A percentile compares a stretch with the other conserved stretches of the same genome.
Evolutionary conservation across 2,888 invertebrate species (phyloP).

Genomic region (Cremastobaeus sp.): DNA sequence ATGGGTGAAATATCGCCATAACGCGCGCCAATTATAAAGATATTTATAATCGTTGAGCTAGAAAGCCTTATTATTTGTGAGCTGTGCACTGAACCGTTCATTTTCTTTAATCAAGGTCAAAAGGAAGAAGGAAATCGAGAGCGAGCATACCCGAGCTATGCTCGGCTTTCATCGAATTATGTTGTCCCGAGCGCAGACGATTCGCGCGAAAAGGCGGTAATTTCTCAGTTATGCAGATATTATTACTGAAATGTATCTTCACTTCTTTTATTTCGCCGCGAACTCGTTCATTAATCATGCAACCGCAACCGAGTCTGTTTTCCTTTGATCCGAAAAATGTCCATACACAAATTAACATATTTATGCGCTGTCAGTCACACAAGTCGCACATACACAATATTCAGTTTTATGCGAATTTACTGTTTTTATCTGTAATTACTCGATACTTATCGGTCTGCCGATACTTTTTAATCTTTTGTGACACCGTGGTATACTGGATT

Average conservation of each 20-base stretch:
- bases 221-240: slow-evolving; percentile 60
- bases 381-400: no score
- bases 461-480: no score
- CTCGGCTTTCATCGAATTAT: slow-evolving; percentile 66
- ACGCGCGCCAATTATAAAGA: slow-evolving; percentile 21
- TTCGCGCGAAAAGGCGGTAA: slow-evolving; percentile 56
- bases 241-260: slow-evolving; percentile 22
- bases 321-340: no score
- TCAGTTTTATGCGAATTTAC: no score
- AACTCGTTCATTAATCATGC: neutral
- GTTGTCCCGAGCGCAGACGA: slow-evolving; percentile 53
- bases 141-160: slow-evolving; percentile 45
- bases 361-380: no score
- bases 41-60: slow-evolving; percentile 19
- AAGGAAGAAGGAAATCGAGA: slow-evolving; percentile 51
- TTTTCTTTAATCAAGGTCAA: slow-evolving; percentile 54
- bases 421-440: no score
- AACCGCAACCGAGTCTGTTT: no score
- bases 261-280: neutral
- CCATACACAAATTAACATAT: no score
- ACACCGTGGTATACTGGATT: no score
- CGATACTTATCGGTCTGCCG: no score
- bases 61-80: slow-evolving; percentile 35
- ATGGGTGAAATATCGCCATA: slow-evolving; percentile 4
- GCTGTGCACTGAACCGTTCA: slow-evolving; percentile 28